These are phyloP conservation scores for Apocrypta bakeri DNA, from an alignment of 1,140 invertebrate species.

Conservation along the genomic window DNA sequence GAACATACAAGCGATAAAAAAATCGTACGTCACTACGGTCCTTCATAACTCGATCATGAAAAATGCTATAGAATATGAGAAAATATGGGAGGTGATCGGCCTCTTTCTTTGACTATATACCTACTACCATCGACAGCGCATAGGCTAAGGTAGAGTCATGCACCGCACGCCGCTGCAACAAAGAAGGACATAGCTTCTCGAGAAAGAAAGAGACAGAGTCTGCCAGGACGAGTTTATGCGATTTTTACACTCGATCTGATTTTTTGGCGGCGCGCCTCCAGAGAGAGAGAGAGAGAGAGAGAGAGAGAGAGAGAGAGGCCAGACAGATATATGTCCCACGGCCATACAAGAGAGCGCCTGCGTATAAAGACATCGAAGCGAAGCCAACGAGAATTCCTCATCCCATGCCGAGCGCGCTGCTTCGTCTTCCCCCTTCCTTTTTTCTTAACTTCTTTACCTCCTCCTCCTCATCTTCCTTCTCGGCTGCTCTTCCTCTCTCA, in stretches of 20 bases:
- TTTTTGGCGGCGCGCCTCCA: conserved; percentile 74
- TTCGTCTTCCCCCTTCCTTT: conserved; percentile 35
- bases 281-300: not conserved
- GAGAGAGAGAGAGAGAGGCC: conserved; percentile 50
- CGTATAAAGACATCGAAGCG: conserved; percentile 75
- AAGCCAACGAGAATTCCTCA: conserved; percentile 75
- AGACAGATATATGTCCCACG: conserved; percentile 75
- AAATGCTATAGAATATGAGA: conserved; percentile 66
- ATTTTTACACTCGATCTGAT: conserved; percentile 76
- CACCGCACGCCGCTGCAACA: conserved; percentile 53
- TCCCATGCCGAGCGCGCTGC: conserved; percentile 62
- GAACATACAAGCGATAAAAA: conserved; percentile 57
- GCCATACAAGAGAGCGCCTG: conserved; percentile 69
- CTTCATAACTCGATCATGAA: conserved; percentile 68
- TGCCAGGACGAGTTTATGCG: conserved; percentile 74
- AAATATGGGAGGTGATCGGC: conserved; percentile 74
- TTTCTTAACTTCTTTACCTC: not conserved
- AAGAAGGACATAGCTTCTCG: conserved; percentile 67
- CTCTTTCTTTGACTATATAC: conserved; percentile 56
- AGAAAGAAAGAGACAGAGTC: conserved; percentile 52
- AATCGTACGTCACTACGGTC: conserved; percentile 53
- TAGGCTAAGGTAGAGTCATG: conserved; percentile 63
- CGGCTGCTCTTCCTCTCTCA: conserved; percentile 49
- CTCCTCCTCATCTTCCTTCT: too few species aligned
- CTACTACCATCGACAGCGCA: conserved; percentile 47